Base-by-base conservation (phyloP, 2,113 vertebrate genomes). In the Mirza zaza region DNA sequence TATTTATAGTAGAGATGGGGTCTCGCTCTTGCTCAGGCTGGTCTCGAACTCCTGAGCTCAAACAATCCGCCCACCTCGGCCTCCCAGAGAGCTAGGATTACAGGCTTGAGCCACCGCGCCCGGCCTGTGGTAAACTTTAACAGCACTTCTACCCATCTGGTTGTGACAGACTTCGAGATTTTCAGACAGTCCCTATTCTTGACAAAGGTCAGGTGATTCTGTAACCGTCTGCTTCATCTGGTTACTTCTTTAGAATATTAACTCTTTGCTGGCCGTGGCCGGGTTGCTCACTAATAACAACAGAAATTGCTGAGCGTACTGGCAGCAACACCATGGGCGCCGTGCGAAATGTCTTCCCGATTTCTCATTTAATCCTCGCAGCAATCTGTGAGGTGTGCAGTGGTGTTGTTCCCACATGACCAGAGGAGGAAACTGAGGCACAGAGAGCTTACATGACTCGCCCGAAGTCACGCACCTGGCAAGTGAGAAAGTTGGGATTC, bases 141-240 rank as follows among this genome's bases (percentile, higher is more conserved):
- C 68, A 80, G 32, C 10, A 11, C 67, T 52, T 95, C 81, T 4
- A 4, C 39, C 39, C 34, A 25, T 85, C 52, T 91, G 36, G 61
- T 77, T 92, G 84, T 34, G 39, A 88, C 61, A 94, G 59, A 81
- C 63, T 21, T 15, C 50, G 80, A 84, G 84, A 65, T 39, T 55
- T 55, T 55, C 17, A 55, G 52, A 18, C 52, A 55, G 71, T 71
- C 45, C 11, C 3, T 90, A 70, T 68, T 82, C 39, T 52, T 94
- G 83, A 63, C 68, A 48, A 93, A 67, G 80, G 67, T 27, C 21
- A 90, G 70, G 80, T 45, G 20, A 50, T 32, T 45, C 42, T 55
- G 73, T 55, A 76, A 34, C 5, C 5, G 9, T 79, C 57, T 20
- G 7, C 81, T 42, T 84, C 61, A 21, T 45, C 71, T 45, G 11